Evolutionary conservation across 2,888 invertebrate genomes (phyloP), one percentile per base, ranked within the genome.

Genomic region (Drosophila putrida): DNA sequence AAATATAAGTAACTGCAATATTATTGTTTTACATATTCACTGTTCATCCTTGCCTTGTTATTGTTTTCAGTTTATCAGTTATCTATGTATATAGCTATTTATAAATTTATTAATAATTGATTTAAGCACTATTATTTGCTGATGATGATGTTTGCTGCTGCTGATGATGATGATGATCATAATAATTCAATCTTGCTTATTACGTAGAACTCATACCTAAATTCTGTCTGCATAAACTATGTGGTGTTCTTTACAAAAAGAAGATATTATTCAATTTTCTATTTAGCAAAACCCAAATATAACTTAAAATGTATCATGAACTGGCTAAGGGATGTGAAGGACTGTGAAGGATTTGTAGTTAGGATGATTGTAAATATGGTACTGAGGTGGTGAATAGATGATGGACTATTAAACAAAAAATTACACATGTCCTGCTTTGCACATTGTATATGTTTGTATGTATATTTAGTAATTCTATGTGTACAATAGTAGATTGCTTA

Each of bases 21-120:
- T 85, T 82, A 79, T 82, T 80, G 71, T 80, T 82, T 82, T 84
- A 71, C 71, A 82, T 82, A 69, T 80, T 82, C 80, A 84, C 85
- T 84, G 82, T 72, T 71, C 71, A 71, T 82, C 70, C 62, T 78
- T 78, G 70, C 63, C 70, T 71, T 71, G 55, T 82, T 82, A 71
- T 82, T 86, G 74, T 80, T 82, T 74, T 75, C 78, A 64, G 62
- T 78, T 27, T 54, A 53, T 50, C 60, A 55, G 31, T 62, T 66
- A 61, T 66, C 20, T 20, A 31, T 31, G 54, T 65, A 50, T 72
- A 72, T 61, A 80, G 63, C 61, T 79, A 79, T 64, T 65, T 69
- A 79, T 81, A 74, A 60, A 75, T 68, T 81, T 81, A 84, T 71
- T 67, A 57, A 81, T 84, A 78, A 82, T 84, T 78, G 74, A 73